Percentiles rank a stretch among this genome's conserved stretches.
Conservation (phyloP, 2,113 vertebrate species). For the Sinocyclocheilus grahami region DNA sequence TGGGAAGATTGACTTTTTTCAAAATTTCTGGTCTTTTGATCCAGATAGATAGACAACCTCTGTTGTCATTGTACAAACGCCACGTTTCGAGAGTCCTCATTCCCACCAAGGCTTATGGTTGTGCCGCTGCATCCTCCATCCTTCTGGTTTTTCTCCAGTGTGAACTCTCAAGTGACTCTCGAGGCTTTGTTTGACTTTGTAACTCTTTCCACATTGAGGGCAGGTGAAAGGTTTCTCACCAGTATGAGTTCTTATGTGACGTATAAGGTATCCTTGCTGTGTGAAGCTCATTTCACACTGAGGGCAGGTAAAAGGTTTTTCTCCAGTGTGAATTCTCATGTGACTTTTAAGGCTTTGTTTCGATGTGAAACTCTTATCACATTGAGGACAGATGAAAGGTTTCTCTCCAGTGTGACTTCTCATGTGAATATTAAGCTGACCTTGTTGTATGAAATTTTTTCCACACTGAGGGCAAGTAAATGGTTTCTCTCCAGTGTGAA, state of each 20-base stretch:
- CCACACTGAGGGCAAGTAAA: neutral
- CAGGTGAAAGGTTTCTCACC: neutral
- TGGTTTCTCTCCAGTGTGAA: neutral
- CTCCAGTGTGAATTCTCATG: conserved; percentile 2
- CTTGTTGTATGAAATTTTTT: neutral
- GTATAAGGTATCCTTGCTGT: neutral
- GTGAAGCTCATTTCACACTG: neutral
- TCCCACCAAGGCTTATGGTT: too few species aligned
- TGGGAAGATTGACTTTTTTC: too few species aligned
- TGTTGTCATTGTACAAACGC: too few species aligned
- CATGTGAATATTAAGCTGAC: neutral
- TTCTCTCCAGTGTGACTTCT: neutral
- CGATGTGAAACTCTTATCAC: neutral
- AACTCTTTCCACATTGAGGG: neutral
- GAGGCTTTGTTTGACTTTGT: neutral
- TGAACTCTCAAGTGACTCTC: neutral
- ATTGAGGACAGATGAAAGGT: neutral
- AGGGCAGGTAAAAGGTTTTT: neutral
- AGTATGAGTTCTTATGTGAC: neutral
- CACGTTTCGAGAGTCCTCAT: too few species aligned
- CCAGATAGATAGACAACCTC: too few species aligned
- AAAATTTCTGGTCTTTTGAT: too few species aligned
- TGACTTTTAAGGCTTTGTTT: neutral
- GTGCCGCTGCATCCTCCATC: too few species aligned
- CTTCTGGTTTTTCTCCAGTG: neutral